phyloP scores from a whole-genome alignment of 2,888 invertebrate genomes.

The Boloria euphrosyne region DNA sequence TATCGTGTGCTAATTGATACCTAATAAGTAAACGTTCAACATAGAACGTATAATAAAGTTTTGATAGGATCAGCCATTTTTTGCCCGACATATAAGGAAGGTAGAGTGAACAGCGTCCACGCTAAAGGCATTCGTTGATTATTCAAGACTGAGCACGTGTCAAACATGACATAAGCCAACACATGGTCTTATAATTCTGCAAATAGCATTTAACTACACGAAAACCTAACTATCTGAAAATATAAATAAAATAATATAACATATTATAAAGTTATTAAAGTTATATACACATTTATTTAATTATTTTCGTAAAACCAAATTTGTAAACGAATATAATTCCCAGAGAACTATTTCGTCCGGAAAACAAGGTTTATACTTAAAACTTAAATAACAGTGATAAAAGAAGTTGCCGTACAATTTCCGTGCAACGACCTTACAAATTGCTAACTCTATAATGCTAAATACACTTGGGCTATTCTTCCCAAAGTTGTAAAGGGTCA shows the following conservation, averaged over 20 bases:
- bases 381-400: constrained; percentile 31
- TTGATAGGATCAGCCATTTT: constrained; percentile 14
- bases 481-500: constrained; percentile 65
- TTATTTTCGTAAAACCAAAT: neutral
- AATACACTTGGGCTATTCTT: constrained; percentile 53
- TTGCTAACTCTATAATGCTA: constrained; percentile 46
- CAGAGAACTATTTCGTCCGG: constrained; percentile 13
- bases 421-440: constrained; percentile 52
- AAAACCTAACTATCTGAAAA: neutral
- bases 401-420: constrained; percentile 29
- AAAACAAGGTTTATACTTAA: constrained; percentile 9
- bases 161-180: constrained; percentile 37
- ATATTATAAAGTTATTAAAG: too few species aligned
- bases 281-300: too few species aligned
- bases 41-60: constrained; percentile 14
- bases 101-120: constrained; percentile 14
- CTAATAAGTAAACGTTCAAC: constrained; percentile 19
- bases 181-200: neutral
- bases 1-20: constrained; percentile 5
- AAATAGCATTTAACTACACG: neutral
- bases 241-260: neutral
- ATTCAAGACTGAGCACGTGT: constrained; percentile 39
- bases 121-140: constrained; percentile 28
- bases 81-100: constrained; percentile 22
- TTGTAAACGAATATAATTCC: neutral